A percentile compares a stretch with the other conserved stretches of the same genome.
Conservation (phyloP, 2,113 vertebrate species). For the Nycticryphes semicollaris region DNA sequence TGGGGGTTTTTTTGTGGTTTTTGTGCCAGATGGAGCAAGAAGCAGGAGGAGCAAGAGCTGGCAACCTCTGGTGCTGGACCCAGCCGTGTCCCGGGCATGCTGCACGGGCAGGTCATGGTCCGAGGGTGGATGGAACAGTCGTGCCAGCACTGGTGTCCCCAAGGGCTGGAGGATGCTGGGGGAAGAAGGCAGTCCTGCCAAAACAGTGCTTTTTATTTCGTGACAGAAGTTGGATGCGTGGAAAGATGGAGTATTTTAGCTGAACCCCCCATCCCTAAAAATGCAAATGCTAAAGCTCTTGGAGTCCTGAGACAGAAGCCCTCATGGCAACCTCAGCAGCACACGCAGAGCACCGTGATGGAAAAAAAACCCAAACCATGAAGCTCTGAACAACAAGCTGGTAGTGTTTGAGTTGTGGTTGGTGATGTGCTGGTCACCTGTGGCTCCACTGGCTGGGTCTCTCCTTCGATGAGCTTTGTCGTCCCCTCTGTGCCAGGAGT, state of each 20-base stretch:
- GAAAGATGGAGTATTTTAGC: neutral
- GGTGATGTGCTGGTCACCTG: neutral
- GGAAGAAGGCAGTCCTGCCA: neutral
- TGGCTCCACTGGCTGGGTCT: neutral
- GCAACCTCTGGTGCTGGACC: neutral
- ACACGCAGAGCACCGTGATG: neutral
- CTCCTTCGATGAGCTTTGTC: neutral
- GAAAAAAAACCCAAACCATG: fast-evolving
- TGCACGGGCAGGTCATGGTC: neutral
- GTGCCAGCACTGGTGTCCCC: neutral
- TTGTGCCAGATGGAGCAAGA: neutral
- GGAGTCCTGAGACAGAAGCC: neutral
- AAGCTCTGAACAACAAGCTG: neutral
- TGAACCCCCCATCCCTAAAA: neutral
- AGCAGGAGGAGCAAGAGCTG: neutral
- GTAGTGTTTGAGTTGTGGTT: neutral
- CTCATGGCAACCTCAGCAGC: neutral
- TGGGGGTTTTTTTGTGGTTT: neutral
- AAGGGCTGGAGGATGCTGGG: neutral
- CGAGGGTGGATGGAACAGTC: fast-evolving
- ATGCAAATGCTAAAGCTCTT: neutral
- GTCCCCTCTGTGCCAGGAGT: neutral
- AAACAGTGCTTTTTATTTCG: neutral
- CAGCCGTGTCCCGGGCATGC: neutral
- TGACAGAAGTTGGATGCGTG: neutral